phyloP scores from a whole-genome alignment of 2,888 invertebrate genomes.

The Yponomeuta malinellus region DNA sequence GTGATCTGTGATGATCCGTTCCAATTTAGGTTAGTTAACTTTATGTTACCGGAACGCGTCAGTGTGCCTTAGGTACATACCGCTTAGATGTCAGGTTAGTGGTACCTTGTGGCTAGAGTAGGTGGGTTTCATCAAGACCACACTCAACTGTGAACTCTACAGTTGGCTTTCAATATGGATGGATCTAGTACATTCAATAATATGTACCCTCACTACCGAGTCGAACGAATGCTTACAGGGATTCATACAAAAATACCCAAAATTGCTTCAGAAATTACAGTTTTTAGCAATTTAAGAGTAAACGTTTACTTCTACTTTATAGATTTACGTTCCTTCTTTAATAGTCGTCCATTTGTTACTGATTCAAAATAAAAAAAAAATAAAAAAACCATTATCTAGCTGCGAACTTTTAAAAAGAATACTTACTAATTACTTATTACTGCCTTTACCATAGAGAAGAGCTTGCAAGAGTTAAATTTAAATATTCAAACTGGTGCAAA shows the following conservation, averaged over 20 bases:
- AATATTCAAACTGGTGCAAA: constrained; percentile 63
- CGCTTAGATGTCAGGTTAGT: no score
- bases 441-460: constrained; percentile 22
- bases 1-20: neutral
- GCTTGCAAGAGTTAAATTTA: constrained; percentile 41
- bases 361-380: neutral
- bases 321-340: neutral
- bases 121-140: constrained; percentile 27
- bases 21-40: no score
- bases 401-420: neutral
- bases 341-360: neutral
- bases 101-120: neutral
- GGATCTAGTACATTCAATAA: constrained; percentile 62
- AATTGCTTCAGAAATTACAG: neutral
- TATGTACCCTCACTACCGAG: constrained; percentile 55
- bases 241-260: neutral
- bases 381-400: neutral
- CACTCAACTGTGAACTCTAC: constrained; percentile 42
- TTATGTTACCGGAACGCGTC: no score
- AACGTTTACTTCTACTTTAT: neutral
- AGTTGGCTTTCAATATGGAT: constrained; percentile 54
- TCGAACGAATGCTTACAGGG: constrained; percentile 48
- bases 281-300: neutral
- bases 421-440: neutral
- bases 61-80: no score